These are phyloP conservation scores for Thereva nobilitata DNA, from an alignment of 2,888 invertebrate species.

Conservation along the genomic window DNA sequence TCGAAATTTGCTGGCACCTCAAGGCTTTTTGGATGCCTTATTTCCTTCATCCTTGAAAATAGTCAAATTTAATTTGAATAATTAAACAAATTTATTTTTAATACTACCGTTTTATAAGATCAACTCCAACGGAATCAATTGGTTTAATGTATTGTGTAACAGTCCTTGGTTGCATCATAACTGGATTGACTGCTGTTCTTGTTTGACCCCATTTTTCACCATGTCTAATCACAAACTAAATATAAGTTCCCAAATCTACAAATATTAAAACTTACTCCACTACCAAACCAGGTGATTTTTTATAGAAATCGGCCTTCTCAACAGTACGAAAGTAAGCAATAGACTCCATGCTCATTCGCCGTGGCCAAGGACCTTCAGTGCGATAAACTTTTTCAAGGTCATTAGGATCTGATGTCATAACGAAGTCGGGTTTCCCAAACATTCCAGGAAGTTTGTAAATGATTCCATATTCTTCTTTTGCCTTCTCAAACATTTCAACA, in stretches of 20 bases:
- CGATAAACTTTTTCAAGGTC: slow-evolving; percentile 59
- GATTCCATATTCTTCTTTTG: slow-evolving; percentile 54
- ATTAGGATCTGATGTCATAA: slow-evolving; percentile 61
- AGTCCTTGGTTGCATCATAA: slow-evolving; percentile 65
- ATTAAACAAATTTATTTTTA: not conserved
- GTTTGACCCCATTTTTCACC: slow-evolving; percentile 67
- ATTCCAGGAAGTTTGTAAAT: slow-evolving; percentile 58
- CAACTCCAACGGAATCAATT: slow-evolving; percentile 59
- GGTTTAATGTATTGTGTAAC: slow-evolving; percentile 60
- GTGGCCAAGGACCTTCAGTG: slow-evolving; percentile 59
- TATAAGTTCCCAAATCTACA: no score
- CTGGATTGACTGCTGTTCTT: slow-evolving; percentile 67
- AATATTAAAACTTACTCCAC: not conserved
- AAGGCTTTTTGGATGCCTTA: slow-evolving; percentile 46
- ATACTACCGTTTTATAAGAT: slow-evolving; percentile 47
- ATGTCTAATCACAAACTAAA: slow-evolving; percentile 37
- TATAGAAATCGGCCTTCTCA: not conserved
- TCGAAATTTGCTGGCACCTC: slow-evolving; percentile 51
- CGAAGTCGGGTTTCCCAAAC: slow-evolving; percentile 51
- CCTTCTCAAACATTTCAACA: slow-evolving; percentile 47
- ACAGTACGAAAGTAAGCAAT: slow-evolving; percentile 54
- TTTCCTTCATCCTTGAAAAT: slow-evolving; percentile 50
- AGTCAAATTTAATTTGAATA: not conserved
- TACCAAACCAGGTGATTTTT: not conserved
- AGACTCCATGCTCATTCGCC: slow-evolving; percentile 53